Percentiles rank a stretch among this genome's conserved stretches.
phyloP scores from a whole-genome alignment of 2,888 invertebrate genomes.

The Lasioglossum villosulum region DNA sequence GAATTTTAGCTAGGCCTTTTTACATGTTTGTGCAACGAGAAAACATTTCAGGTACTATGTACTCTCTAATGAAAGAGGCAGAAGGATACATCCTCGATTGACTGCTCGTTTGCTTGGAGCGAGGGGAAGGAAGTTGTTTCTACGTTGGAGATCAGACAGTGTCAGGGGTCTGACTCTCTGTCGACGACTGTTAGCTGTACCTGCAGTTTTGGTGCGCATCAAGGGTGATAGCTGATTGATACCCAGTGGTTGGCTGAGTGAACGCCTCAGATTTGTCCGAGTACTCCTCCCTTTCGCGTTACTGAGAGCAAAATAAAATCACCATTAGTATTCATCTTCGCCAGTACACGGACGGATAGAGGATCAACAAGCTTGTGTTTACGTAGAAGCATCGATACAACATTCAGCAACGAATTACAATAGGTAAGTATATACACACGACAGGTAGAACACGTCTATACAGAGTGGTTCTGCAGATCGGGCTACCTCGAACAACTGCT shows the following conservation, averaged over 20 bases:
- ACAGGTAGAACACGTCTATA: conserved; percentile 59
- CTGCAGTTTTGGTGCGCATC: conserved; percentile 86
- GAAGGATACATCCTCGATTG: neutral
- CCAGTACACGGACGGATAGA: conserved; percentile 53
- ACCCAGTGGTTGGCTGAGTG: conserved; percentile 90
- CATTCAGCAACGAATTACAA: conserved; percentile 82
- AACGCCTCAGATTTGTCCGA: conserved; percentile 85
- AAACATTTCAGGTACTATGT: no score
- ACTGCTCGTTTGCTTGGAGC: conserved; percentile 53
- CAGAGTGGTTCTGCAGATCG: conserved; percentile 63
- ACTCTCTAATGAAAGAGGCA: neutral
- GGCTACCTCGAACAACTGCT: conserved; percentile 11
- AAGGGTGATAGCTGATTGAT: conserved; percentile 87
- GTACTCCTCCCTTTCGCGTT: conserved; percentile 83
- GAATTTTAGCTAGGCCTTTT: neutral
- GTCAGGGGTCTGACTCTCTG: conserved; percentile 10
- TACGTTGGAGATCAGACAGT: conserved; percentile 56
- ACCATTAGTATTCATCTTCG: conserved; percentile 44
- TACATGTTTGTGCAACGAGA: no score
- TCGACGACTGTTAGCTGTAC: conserved; percentile 74
- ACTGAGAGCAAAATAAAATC: conserved; percentile 74
- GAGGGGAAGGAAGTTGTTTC: conserved; percentile 41
- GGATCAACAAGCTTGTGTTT: conserved; percentile 76
- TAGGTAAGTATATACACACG: conserved; percentile 66
- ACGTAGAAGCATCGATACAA: conserved; percentile 80